A percentile compares a stretch with the other conserved stretches of the same genome.
Conservation (phyloP, 2,888 invertebrate species). For the Apamea epomidion region DNA sequence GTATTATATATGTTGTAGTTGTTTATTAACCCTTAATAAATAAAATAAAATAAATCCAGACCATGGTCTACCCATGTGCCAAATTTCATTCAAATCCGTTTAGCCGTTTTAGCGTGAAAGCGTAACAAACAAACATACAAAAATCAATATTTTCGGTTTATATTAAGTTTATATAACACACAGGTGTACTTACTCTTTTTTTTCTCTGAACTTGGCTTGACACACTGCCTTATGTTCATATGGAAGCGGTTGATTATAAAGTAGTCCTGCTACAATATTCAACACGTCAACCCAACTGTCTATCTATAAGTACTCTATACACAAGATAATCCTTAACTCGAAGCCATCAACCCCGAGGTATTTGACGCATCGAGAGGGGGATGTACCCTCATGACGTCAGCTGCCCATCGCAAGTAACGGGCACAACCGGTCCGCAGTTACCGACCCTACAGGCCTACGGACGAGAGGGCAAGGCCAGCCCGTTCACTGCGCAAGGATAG, state of each 20-base stretch:
- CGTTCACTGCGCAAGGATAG: constrained; percentile 64
- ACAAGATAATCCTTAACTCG: constrained; percentile 22
- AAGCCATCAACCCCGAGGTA: constrained; percentile 51
- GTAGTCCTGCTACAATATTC: constrained; percentile 6
- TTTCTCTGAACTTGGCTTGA: not conserved
- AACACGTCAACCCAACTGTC: constrained; percentile 7
- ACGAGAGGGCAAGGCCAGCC: constrained; percentile 67
- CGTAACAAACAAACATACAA: not conserved
- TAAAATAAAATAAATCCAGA: not conserved
- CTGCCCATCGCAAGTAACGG: constrained; percentile 64
- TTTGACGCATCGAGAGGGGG: constrained; percentile 51
- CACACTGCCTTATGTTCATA: not conserved
- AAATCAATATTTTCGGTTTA: not conserved
- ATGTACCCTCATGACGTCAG: constrained; percentile 62
- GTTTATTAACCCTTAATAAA: no score
- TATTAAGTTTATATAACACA: not conserved
- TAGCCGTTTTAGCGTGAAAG: not conserved
- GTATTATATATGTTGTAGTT: no score
- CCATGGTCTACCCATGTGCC: not conserved
- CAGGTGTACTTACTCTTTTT: not conserved
- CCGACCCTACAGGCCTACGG: constrained; percentile 66
- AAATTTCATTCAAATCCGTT: not conserved
- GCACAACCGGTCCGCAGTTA: constrained; percentile 64
- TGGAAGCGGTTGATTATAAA: not conserved
- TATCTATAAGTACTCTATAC: not conserved